These are phyloP conservation scores for Protosalanx chinensis DNA, from an alignment of 2,797 vertebrate genomes.

Conservation along the genomic window DNA sequence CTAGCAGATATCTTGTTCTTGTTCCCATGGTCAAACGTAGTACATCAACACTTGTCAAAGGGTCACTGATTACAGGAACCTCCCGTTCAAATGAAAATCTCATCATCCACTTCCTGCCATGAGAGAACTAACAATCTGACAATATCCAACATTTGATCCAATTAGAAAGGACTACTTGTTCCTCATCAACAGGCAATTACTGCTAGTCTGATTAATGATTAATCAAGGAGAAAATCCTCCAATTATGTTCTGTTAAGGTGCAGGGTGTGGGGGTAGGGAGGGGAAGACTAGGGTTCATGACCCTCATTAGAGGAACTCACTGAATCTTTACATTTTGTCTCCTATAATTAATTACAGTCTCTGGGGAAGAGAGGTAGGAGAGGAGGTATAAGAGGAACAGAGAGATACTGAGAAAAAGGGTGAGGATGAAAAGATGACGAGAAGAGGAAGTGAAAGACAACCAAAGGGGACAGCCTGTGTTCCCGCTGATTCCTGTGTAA, in stretches of 20 bases:
- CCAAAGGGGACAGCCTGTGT: neutral
- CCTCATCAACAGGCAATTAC: slow-evolving; percentile 54
- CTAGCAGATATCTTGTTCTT: neutral
- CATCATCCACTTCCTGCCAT: neutral
- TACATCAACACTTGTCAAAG: neutral
- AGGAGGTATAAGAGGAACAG: neutral
- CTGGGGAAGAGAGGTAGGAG: slow-evolving; percentile 1
- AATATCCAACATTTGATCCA: no score
- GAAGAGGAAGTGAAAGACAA: neutral
- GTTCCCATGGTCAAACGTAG: neutral
- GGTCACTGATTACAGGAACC: neutral
- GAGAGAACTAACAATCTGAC: neutral
- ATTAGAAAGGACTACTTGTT: neutral
- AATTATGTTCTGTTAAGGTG: slow-evolving; percentile 34
- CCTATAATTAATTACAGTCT: slow-evolving; percentile 17
- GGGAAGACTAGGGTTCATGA: slow-evolving; percentile 27
- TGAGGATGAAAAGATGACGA: neutral
- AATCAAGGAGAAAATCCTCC: slow-evolving; percentile 42
- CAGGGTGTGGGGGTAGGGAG: neutral
- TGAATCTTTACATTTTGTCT: slow-evolving; percentile 31
- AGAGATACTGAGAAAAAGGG: slow-evolving; percentile 6
- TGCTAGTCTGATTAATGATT: slow-evolving; percentile 48
- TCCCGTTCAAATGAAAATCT: no score
- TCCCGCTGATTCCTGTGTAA: neutral
- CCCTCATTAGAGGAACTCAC: slow-evolving; percentile 37